Evolutionary conservation across 2,888 invertebrate genomes (phyloP).

Genomic region (Chaitophorus viminalis): DNA sequence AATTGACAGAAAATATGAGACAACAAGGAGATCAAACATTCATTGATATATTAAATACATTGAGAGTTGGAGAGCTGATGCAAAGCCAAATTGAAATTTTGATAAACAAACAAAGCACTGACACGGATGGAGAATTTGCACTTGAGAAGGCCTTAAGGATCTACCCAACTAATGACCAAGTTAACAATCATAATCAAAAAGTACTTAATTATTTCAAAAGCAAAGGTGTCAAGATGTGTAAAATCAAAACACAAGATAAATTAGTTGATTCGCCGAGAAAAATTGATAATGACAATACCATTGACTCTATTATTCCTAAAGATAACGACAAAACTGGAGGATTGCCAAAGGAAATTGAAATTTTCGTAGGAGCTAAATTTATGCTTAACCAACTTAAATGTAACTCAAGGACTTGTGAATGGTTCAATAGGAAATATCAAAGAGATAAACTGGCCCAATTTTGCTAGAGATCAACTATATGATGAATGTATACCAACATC

Average conservation of each 20-base stretch:
- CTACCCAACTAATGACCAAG: conserved; percentile 49
- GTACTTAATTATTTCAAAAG: conserved; percentile 32
- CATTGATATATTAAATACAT: conserved; percentile 63
- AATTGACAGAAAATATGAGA: conserved; percentile 63
- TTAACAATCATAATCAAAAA: conserved; percentile 34
- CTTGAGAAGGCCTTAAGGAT: conserved; percentile 35
- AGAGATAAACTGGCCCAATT: conserved; percentile 64
- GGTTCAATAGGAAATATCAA: conserved; percentile 64
- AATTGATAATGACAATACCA: conserved; percentile 4
- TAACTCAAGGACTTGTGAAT: conserved; percentile 64
- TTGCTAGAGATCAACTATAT: conserved; percentile 41
- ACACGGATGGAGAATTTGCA: conserved; percentile 35
- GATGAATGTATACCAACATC: conserved; percentile 55
- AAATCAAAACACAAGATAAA: conserved; percentile 43
- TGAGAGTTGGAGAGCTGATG: conserved; percentile 63
- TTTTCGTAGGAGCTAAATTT: conserved; percentile 64
- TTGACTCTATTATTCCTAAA: conserved; percentile 58
- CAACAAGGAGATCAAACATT: conserved; percentile 50
- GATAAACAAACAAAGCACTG: conserved; percentile 5
- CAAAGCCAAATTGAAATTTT: conserved; percentile 39
- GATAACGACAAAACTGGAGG: conserved; percentile 64
- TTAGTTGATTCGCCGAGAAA: conserved; percentile 31
- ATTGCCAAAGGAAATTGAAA: conserved; percentile 63
- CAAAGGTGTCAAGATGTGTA: conserved; percentile 6
- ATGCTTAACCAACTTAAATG: conserved; percentile 65